Base-by-base conservation (phyloP, 2,113 vertebrate genomes). In the Alosa alosa region DNA sequence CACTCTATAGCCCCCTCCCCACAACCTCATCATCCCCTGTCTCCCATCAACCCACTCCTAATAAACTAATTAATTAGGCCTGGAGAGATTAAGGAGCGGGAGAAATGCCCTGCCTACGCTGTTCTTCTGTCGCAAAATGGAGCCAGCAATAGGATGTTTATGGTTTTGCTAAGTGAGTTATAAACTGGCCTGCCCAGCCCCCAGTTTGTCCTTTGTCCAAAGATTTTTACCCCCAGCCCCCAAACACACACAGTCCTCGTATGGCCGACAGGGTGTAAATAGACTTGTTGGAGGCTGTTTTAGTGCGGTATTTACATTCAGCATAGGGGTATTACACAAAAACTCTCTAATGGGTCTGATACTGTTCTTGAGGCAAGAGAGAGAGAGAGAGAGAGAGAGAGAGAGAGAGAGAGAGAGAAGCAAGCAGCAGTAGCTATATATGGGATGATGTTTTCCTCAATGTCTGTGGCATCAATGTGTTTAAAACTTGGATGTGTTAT, bases 11-110 rank as follows among this genome's bases (percentile, higher is more conserved):
- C 83, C 89, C 85, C 64, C 60, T 87, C 83, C 88, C 88, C 86
- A 9, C 6, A 8, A 64, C 52, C 15, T 18, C 47, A 49, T 13
- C 47, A 49, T 13, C 47, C 17, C 52, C 52, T 18, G 52, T 55
- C 15, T 55, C 52, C 52, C 52, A 17, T 55, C 55, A 20, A 60
- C 55, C 55, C 18, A n/a, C 55, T 20, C 18, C 55, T 92, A 94
- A 94, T 93, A 94, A 94, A 94, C 92, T 90, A 94, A 94, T 95
- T 94, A 95, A 92, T 93, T 84, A 89, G 90, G 92, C 90, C 86
- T 91, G 90, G 25, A 81, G 68, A 87, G 90, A 84, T 84, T 84
- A 87, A 84, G 46, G 75, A 83, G 86, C 87, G 85, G 88, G 87
- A 88, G 86, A 86, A 83, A 49, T 85, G 52, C 64, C 22, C 20